Evolutionary conservation across 2,888 invertebrate genomes (phyloP), one percentile per base, ranked within the genome.

Genomic region (Stenurella melanura): DNA sequence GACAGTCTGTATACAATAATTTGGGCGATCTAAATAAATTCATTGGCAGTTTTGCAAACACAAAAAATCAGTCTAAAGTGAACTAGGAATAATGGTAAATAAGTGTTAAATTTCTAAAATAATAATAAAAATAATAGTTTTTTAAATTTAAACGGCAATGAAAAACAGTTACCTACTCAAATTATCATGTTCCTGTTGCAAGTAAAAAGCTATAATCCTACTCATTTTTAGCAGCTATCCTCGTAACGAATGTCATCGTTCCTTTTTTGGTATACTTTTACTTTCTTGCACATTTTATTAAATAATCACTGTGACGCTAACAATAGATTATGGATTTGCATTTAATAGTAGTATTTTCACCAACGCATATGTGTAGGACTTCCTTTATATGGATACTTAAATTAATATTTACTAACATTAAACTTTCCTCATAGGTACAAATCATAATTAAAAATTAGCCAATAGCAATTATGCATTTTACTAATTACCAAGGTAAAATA

Each of bases 271-370:
- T 17, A 19, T 10, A 7, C 6, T 34, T 26, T 38, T 5, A 19
- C 15, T 17, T 68, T 57, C 26, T 54, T 69, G 50, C 56, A 26
- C 58, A 70, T 15, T 10, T 64, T 64, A 64, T 64, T 64, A 30
- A 38, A 17, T 38, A 64, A 42, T 64, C 10, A 38, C 6, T 0
- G 42, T 50, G n/a, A 64, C 64, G 64, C 64, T 19, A 64, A 64
- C 64, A 42, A 42, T 42, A 64, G 17, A 64, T 30, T 19, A 38
- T 64, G 9, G n/a, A 63, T 64, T 64, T 64, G 64, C 42, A 64
- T 64, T 38, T 63, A 12, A 42, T 30, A 38, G 12, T 61, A 21
- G 18, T 42, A 18, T 42, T 64, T 64, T 64, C 64, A 64, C 64
- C 64, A 64, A 42, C 64, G 42, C 64, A 64, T 6, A 15, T 50